Evolutionary conservation across 2,888 invertebrate genomes (phyloP), one percentile per base, ranked within the genome.

Genomic region (Plutella xylostella): DNA sequence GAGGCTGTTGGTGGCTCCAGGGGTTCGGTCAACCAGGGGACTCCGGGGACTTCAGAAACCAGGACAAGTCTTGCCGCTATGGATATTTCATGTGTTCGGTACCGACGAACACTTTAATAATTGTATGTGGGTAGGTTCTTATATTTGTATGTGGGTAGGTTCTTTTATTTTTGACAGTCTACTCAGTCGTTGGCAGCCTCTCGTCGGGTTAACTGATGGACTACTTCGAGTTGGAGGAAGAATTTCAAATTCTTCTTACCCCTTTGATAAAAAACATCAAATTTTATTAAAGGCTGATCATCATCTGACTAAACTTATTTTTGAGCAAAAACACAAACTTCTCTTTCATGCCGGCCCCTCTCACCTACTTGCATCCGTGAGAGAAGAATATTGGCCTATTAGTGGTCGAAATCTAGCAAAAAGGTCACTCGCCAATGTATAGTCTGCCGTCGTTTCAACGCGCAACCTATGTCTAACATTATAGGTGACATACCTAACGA

Each of bases 201-300:
- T n/a, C n/a, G n/a, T n/a, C n/a, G n/a, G n/a, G n/a, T n/a, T n/a
- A n/a, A n/a, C n/a, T 25, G 14, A 35, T 7, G 41, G 43, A 9
- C 5, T 46, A 3, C 11, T 47, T 11, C 15, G 48, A 21, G 45
- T 45, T 2, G 47, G 48, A 15, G 48, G 50, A n/a, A 21, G 47
- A 4, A 28, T 50, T 4, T 20, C 37, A 2, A 33, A 44, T 3
- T 37, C 37, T n/a, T 28, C 12, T 19, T 43, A 9, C 20, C 1
- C 15, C 6, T 43, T 28, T 28, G 37, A 37, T 22, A 43, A 43
- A 38, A 43, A 43, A 28, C 37, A 43, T 14, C 43, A 25, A 6
- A 40, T 40, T 17, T 22, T 45, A 15, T 11, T 45, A 33, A 9
- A 31, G 12, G 22, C 21, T n/a, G n/a, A n/a, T n/a, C n/a, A n/a